Base-by-base conservation (phyloP, 2,888 invertebrate species). In the Malacosoma neustria region DNA sequence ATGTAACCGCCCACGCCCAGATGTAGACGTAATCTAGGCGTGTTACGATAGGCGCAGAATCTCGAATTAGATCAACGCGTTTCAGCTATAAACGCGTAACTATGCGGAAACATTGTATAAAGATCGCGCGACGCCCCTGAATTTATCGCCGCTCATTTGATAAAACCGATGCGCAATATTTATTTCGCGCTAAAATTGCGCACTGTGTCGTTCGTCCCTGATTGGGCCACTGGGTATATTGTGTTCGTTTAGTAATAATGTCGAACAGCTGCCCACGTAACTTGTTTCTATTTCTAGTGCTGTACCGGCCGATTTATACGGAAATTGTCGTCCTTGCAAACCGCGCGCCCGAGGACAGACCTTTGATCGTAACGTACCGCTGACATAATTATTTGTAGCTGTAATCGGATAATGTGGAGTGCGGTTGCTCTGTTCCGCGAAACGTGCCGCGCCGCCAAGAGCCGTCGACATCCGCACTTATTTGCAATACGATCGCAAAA, bases 101-200 rank as follows among this genome's bases (percentile, higher is more conserved):
- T 72, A 84, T 74, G 84, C 84, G 84, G 84, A 85, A 81, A 74
- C 68, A 62, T 60, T 71, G 71, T 72, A 69, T 73, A 77, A 80
- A 72, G 65, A 68, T 67, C 62, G 70, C 73, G 74, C 66, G 70
- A 71, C 64, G 74, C 72, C 22, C 22, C 72, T 71, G 76, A 74
- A 80, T 82, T 79, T 77, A 80, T 79, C 72, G 70, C 65, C 62
- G 63, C 65, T 54, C 57, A 52, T 60, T 54, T 61, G 66, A 73
- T 75, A 77, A 61, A 75, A 68, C 64, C 57, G 64, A 64, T 61
- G 64, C 62, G 66, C 54, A 61, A 48, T 57, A 64, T 69, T 72
- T 63, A 65, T 64, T 59, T 54, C 47, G 45, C 43, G 45, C 43
- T 37, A 48, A 54, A 60, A 58, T 58, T 68, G 61, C 72, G 68